A percentile compares a stretch with the other conserved stretches of the same genome.
Evolutionary conservation across 2,113 vertebrate genomes (phyloP).

Genomic region (Mesoclemmys tuberculata): DNA sequence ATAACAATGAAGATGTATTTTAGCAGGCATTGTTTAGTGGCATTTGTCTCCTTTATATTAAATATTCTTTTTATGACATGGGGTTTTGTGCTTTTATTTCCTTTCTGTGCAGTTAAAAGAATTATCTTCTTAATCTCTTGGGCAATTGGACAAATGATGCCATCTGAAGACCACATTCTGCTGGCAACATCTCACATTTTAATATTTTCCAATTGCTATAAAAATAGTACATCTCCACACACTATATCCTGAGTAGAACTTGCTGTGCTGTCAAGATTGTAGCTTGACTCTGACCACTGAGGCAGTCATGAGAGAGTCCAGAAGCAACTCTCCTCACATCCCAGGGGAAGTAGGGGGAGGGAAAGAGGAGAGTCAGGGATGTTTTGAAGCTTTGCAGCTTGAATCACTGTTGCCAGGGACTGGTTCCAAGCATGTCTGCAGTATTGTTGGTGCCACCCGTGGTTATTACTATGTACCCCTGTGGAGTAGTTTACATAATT

Average conservation of each 20-base stretch:
- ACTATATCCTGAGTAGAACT: neutral
- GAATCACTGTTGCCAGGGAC: neutral
- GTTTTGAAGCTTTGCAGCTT: neutral
- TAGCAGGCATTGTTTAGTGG: neutral
- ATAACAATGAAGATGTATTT: neutral
- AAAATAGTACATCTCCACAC: neutral
- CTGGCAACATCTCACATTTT: neutral
- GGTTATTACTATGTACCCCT: too few relatives aligned
- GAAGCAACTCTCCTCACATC: neutral
- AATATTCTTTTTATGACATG: neutral
- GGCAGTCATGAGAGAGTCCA: neutral
- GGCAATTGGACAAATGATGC: neutral
- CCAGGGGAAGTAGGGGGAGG: neutral
- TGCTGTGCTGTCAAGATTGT: neutral
- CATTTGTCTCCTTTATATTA: neutral
- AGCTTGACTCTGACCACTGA: neutral
- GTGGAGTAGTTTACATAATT: neutral
- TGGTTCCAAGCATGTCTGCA: neutral
- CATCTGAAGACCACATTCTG: neutral
- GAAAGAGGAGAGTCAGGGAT: neutral
- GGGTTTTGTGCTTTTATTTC: neutral
- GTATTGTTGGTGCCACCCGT: neutral
- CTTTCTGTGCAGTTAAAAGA: neutral
- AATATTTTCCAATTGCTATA: neutral
- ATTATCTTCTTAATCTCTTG: neutral